A percentile compares a stretch with the other conserved stretches of the same genome.
These are phyloP conservation scores for Clarias macrocephalus DNA, from an alignment of 2,113 vertebrate genomes.

Conservation along the genomic window DNA sequence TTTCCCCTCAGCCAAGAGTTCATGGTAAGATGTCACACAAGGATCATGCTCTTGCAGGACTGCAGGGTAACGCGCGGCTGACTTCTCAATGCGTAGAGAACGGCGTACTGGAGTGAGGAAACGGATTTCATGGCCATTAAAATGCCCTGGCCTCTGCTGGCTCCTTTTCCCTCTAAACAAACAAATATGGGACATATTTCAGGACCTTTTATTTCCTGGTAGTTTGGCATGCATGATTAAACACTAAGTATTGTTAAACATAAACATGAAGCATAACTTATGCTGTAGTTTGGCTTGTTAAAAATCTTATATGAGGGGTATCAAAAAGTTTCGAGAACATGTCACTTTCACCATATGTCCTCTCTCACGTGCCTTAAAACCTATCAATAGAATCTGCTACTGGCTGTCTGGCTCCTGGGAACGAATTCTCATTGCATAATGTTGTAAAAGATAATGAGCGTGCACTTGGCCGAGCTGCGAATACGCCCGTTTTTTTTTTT, in stretches of 20 bases:
- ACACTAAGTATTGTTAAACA: not conserved
- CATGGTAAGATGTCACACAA: conserved; percentile 70
- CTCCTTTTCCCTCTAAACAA: conserved; percentile 56
- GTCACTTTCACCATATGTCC: too few species aligned
- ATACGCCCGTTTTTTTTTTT: too few species aligned
- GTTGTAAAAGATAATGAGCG: too few species aligned
- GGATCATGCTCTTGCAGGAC: conserved; percentile 72
- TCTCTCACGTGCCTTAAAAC: too few species aligned
- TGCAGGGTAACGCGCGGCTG: conserved; percentile 55
- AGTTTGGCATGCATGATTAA: not conserved
- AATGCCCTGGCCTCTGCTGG: conserved; percentile 46
- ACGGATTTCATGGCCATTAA: conserved; percentile 70
- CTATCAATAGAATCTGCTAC: too few species aligned
- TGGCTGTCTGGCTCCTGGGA: too few species aligned
- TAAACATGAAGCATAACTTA: not conserved
- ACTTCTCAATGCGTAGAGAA: conserved; percentile 70
- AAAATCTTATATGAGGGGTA: too few species aligned
- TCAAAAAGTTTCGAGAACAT: too few species aligned
- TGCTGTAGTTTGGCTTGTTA: not conserved
- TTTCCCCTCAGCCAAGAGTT: conserved; percentile 62
- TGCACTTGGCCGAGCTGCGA: too few species aligned
- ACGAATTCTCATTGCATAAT: too few species aligned
- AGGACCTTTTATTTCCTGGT: not conserved
- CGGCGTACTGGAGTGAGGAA: conserved; percentile 78
- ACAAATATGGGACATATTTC: not conserved